Evolutionary conservation across 1,140 invertebrate species (phyloP).

Genomic region (Leptonema lineaticorne): DNA sequence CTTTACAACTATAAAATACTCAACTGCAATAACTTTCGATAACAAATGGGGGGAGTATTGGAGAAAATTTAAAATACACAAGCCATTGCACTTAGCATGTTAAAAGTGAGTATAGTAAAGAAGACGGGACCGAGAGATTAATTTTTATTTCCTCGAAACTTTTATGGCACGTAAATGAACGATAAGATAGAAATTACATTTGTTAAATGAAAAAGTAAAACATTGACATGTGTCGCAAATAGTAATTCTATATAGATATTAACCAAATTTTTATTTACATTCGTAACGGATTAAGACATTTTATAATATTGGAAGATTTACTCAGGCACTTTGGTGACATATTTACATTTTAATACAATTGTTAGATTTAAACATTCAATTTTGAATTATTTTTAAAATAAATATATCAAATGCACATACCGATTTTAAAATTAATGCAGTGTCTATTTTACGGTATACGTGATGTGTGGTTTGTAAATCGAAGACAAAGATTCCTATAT

Average conservation of each 20-base stretch:
- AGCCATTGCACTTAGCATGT: background rate
- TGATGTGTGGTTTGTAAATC: too few species aligned
- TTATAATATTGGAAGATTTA: constrained; percentile 30
- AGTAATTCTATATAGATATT: too few species aligned
- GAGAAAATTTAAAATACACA: background rate
- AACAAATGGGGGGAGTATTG: constrained; percentile 5
- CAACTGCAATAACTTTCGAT: background rate
- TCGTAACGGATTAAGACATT: background rate
- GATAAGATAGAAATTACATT: too few species aligned
- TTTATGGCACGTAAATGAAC: constrained; percentile 5
- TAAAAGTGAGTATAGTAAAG: constrained; percentile 1
- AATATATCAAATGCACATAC: too few species aligned
- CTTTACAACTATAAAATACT: constrained; percentile 17
- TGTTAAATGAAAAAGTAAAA: too few species aligned
- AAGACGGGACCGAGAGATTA: background rate
- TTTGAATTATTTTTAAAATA: too few species aligned
- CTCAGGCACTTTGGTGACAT: constrained; percentile 40
- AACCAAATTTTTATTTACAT: too few species aligned
- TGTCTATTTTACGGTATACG: too few species aligned
- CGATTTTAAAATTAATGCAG: too few species aligned
- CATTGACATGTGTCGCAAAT: constrained; percentile 6
- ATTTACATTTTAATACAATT: too few species aligned
- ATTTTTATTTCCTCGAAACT: background rate
- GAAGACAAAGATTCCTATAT: too few species aligned
- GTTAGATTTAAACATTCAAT: too few species aligned